Evolutionary conservation across 2,797 vertebrate genomes (phyloP).

Genomic region (Discoglossus pictus): DNA sequence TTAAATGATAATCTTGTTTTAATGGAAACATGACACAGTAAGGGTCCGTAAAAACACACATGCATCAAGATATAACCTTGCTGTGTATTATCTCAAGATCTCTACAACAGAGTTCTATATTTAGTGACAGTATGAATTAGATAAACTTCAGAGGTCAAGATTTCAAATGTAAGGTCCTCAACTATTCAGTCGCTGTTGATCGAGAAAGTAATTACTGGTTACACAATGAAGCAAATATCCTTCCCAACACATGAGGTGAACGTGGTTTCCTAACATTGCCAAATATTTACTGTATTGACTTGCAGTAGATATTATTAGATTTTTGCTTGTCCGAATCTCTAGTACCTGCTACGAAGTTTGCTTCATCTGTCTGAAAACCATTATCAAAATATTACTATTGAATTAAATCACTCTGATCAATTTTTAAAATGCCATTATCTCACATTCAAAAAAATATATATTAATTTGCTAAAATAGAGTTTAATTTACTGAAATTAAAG

Average conservation of each 20-base stretch:
- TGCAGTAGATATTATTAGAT: too few relatives aligned
- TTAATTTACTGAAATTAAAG: too few relatives aligned
- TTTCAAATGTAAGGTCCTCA: neutral
- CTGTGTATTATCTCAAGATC: neutral
- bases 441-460: conserved; percentile 63
- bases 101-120: neutral
- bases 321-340: too few relatives aligned
- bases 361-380: conserved; percentile 55
- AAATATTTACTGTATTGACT: too few relatives aligned
- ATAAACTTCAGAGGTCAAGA: neutral
- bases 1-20: neutral
- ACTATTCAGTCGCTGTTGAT: neutral
- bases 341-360: too few relatives aligned
- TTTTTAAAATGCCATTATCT: conserved; percentile 53
- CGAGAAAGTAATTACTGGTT: conserved; percentile 16
- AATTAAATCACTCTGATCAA: conserved; percentile 56
- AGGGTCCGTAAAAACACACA: too few relatives aligned
- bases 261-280: too few relatives aligned
- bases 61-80: neutral
- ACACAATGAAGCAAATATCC: neutral
- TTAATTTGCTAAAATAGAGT: too few relatives aligned
- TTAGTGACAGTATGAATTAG: conserved; percentile 1
- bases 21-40: too few relatives aligned
- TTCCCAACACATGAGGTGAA: too few relatives aligned
- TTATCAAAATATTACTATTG: conserved; percentile 54